Conservation (phyloP, 2,888 invertebrate genomes). For the Ophion slaviceki region DNA sequence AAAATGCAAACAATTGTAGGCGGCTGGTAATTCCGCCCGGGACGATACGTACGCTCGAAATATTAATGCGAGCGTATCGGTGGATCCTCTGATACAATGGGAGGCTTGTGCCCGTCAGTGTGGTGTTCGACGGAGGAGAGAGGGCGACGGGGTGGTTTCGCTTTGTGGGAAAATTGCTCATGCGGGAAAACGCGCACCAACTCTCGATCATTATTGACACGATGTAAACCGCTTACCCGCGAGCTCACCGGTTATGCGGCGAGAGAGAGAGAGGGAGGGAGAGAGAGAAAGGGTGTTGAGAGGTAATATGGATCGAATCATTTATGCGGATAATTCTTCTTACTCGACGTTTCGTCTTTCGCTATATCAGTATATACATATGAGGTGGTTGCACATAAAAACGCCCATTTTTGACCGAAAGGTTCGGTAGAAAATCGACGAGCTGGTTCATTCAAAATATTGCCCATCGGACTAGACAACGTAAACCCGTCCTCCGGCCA, state of each 20-base stretch:
- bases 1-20: not conserved
- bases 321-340: constrained; percentile 54
- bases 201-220: constrained; percentile 65
- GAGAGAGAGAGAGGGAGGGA: not conserved
- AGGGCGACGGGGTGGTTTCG: constrained; percentile 7
- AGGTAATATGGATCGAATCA: constrained; percentile 58
- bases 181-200: constrained; percentile 57
- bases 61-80: constrained; percentile 35
- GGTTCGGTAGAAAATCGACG: too few relatives aligned
- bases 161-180: constrained; percentile 57
- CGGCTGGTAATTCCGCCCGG: not conserved
- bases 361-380: constrained; percentile 43
- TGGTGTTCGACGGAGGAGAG: constrained; percentile 5
- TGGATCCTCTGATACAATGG: constrained; percentile 25
- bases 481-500: too few relatives aligned
- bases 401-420: too few relatives aligned
- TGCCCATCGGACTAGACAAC: too few relatives aligned
- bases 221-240: constrained; percentile 61
- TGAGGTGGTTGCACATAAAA: not conserved
- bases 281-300: constrained; percentile 10
- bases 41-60: constrained; percentile 7
- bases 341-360: constrained; percentile 48
- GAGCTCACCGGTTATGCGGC: constrained; percentile 28
- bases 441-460: too few relatives aligned
- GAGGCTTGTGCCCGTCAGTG: constrained; percentile 27